phyloP scores from a whole-genome alignment of 2,797 vertebrate species.

The Pelodytes ibericus region DNA sequence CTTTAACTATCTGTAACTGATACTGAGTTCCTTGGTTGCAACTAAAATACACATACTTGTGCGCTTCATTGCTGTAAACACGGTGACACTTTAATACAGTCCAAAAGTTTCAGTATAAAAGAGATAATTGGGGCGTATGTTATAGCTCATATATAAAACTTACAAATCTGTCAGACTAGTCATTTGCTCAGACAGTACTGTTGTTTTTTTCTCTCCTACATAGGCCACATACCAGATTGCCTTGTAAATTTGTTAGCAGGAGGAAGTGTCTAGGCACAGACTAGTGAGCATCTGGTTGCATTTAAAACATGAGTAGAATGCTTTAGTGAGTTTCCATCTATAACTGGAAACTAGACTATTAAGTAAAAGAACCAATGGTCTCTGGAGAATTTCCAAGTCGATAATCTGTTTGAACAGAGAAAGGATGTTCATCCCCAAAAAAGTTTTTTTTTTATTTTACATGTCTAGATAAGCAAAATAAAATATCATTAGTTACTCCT shows the following conservation, averaged over 20 bases:
- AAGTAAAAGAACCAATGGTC: conserved; percentile 31
- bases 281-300: conserved; percentile 43
- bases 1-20: too few species aligned
- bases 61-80: too few species aligned
- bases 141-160: not conserved
- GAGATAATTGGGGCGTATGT: too few species aligned
- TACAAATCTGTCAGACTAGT: not conserved
- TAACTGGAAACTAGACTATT: conserved; percentile 19
- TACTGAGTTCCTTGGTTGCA: too few species aligned
- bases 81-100: too few species aligned
- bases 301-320: conserved; percentile 31
- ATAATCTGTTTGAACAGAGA: conserved; percentile 25
- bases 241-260: conserved; percentile 15
- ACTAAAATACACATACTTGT: too few species aligned
- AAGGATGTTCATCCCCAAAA: conserved; percentile 33
- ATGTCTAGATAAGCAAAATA: conserved; percentile 27
- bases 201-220: not conserved
- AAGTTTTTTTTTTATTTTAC: conserved; percentile 26
- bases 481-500: conserved; percentile 22
- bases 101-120: too few species aligned
- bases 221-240: not conserved
- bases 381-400: conserved; percentile 32
- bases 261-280: not conserved
- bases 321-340: conserved; percentile 40
- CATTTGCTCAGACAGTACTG: not conserved